phyloP scores from a whole-genome alignment of 2,888 invertebrate genomes.

The Phalangium opilio region DNA sequence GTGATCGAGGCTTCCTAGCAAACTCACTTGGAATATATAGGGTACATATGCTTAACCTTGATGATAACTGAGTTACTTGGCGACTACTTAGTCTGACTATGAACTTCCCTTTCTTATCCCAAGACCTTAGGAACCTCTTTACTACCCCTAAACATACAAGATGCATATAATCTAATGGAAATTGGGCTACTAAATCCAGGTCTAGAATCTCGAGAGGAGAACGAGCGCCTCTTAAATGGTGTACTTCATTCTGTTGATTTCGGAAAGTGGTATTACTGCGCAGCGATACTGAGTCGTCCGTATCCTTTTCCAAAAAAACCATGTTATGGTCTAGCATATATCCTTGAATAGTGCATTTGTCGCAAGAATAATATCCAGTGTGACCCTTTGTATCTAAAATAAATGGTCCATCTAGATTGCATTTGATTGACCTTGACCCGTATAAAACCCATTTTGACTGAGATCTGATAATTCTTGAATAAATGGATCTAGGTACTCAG shows the following conservation, averaged over 20 bases:
- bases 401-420: constrained; percentile 2
- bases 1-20: constrained; percentile 21
- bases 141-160: constrained; percentile 24
- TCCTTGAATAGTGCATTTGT: constrained; percentile 6
- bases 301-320: background rate
- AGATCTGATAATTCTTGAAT: no score
- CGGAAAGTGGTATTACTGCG: constrained; percentile 17
- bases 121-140: constrained; percentile 15
- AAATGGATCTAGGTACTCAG: no score
- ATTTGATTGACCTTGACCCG: no score
- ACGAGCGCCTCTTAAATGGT: constrained; percentile 11
- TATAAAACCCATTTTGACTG: no score
- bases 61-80: no score
- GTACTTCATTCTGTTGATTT: constrained; percentile 16
- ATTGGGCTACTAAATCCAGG: constrained; percentile 20
- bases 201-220: constrained; percentile 13
- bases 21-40: constrained; percentile 7
- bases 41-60: no score
- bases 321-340: background rate
- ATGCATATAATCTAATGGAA: constrained; percentile 27
- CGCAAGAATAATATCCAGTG: constrained; percentile 4
- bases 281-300: background rate
- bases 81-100: no score
- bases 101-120: constrained; percentile 6
- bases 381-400: constrained; percentile 1